These are phyloP conservation scores for Pyrgus malvae DNA, from an alignment of 2,888 invertebrate genomes.

Conservation along the genomic window DNA sequence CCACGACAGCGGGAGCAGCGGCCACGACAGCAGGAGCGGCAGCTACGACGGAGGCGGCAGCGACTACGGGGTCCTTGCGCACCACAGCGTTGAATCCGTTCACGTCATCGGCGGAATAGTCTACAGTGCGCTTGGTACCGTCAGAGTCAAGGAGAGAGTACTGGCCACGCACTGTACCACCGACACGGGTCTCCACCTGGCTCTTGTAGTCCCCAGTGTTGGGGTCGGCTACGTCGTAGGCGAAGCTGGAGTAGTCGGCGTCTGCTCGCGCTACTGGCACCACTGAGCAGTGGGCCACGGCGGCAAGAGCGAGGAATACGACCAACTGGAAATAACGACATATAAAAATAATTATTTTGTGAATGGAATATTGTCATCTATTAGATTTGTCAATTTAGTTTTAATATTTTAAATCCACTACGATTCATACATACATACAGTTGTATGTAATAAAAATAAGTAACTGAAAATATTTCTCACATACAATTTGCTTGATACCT, in stretches of 20 bases:
- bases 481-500: too few species aligned
- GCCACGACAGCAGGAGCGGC: slow-evolving; percentile 33
- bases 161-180: slow-evolving; percentile 74
- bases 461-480: too few species aligned
- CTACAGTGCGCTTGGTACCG: slow-evolving; percentile 77
- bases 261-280: slow-evolving; percentile 63
- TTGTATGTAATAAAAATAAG: too few species aligned
- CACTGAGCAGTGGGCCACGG: slow-evolving; percentile 67
- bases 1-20: slow-evolving; percentile 23
- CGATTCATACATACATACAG: too few species aligned
- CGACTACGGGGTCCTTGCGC: slow-evolving; percentile 64
- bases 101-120: slow-evolving; percentile 76
- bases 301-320: slow-evolving; percentile 68
- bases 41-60: slow-evolving; percentile 35
- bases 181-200: slow-evolving; percentile 75
- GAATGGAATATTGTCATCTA: too few species aligned
- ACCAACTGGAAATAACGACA: slow-evolving; percentile 59
- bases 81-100: slow-evolving; percentile 81
- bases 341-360: slow-evolving; percentile 8
- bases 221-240: slow-evolving; percentile 79
- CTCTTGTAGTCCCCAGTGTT: slow-evolving; percentile 81
- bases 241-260: slow-evolving; percentile 66
- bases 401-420: too few species aligned
- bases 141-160: slow-evolving; percentile 79
- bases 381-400: too few species aligned